Conservation (phyloP, 2,888 invertebrate genomes). For the Carcina quercana region DNA sequence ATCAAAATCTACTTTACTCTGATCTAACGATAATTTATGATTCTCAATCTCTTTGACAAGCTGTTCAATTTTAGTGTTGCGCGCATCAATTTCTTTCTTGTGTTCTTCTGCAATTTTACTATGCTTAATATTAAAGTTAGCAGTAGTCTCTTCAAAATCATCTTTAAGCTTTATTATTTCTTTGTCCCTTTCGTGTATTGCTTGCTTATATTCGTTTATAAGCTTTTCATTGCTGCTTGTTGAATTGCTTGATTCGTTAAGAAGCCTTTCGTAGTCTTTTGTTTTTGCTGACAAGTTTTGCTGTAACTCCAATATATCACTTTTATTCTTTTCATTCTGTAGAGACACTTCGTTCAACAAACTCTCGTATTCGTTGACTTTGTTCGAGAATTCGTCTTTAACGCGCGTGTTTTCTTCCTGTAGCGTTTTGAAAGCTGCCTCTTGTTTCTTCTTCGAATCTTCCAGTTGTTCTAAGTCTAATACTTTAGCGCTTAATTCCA, state of each 20-base stretch:
- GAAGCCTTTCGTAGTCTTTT: constrained; percentile 52
- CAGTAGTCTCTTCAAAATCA: constrained; percentile 62
- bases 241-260: constrained; percentile 50
- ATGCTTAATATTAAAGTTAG: constrained; percentile 64
- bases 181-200: constrained; percentile 69
- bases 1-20: constrained; percentile 63
- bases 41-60: constrained; percentile 64
- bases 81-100: constrained; percentile 65
- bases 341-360: constrained; percentile 56
- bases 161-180: constrained; percentile 67
- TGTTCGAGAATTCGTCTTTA: constrained; percentile 51
- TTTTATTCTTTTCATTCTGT: constrained; percentile 55
- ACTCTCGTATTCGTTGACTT: constrained; percentile 64
- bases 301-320: constrained; percentile 54
- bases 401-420: constrained; percentile 52
- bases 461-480: constrained; percentile 68
- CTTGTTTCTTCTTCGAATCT: constrained; percentile 57
- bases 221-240: constrained; percentile 54
- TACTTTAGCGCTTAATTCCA: constrained; percentile 71
- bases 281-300: constrained; percentile 50
- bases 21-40: constrained; percentile 58
- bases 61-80: constrained; percentile 65
- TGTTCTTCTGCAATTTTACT: constrained; percentile 68
- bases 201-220: constrained; percentile 61
- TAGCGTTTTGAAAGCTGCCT: constrained; percentile 42